Conservation (phyloP, 2,888 invertebrate genomes). For the Timandra comae region DNA sequence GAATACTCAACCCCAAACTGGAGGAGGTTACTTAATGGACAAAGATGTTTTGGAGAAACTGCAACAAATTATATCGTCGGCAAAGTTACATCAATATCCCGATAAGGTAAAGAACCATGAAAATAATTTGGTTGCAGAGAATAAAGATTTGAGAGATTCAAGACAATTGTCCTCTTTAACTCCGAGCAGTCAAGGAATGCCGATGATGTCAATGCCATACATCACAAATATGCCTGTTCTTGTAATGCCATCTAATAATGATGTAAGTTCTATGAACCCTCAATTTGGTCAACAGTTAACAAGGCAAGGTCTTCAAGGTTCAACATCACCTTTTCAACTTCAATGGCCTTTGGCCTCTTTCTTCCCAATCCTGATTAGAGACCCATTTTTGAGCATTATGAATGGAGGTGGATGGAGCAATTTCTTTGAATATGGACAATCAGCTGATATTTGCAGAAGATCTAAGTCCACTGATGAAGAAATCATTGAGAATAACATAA, state of each 20-base stretch:
- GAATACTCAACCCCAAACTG: conserved; percentile 38
- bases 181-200: conserved; percentile 20
- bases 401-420: conserved; percentile 71
- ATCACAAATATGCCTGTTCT: conserved; percentile 50
- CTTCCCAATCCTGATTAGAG: conserved; percentile 77
- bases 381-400: conserved; percentile 70
- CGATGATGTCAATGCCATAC: conserved; percentile 36
- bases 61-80: conserved; percentile 54
- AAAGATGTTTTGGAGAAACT: conserved; percentile 55
- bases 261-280: conserved; percentile 23
- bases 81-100: conserved; percentile 38
- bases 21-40: conserved; percentile 43
- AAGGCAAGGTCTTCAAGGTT: conserved; percentile 37
- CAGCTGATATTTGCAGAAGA: conserved; percentile 69
- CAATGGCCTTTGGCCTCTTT: conserved; percentile 71
- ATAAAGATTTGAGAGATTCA: conserved; percentile 27
- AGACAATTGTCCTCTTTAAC: conserved; percentile 23
- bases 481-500: conserved; percentile 9
- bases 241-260: conserved; percentile 38
- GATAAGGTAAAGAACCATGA: conserved; percentile 30
- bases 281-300: conserved; percentile 25
- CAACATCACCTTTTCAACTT: conserved; percentile 29
- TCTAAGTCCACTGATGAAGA: conserved; percentile 37
- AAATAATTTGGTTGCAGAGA: conserved; percentile 25
- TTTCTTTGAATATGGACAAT: conserved; percentile 77